Base-by-base conservation (phyloP, 1,140 invertebrate genomes). In the Apis dorsata region DNA sequence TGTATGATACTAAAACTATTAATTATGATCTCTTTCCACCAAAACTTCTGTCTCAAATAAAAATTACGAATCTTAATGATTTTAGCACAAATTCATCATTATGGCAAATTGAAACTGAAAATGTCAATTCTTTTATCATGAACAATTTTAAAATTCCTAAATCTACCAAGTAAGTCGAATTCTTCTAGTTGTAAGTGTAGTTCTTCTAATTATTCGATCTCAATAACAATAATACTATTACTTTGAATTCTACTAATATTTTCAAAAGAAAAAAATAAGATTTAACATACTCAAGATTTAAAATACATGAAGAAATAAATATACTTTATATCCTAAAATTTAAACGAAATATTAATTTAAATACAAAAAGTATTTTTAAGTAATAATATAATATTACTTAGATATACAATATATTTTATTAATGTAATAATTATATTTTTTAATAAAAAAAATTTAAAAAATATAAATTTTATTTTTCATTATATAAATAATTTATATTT, bases 1-100 rank as follows among this genome's bases (percentile, higher is more conserved):
- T 90, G 79, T 86, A 90, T 24, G 90, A 87, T 8, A 83, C 80
- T 4, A 89, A 65, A 34, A 91, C 91, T 4, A 65, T 90, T 21
- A 92, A 81, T 82, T 91, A 89, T 53, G 84, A 91, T 70, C 44
- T 53, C 12, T 4, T 81, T 0, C 55, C 70, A 9, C 63, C 13
- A 13, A 57, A 83, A 28, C 60, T 86, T 51, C 65, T 73, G 5
- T 44, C 28, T 13, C 70, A 65, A 9, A 62, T 85, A 0, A 81
- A 74, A 60, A 55, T 2, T 1, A 60, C 68, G 10, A 74, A 51
- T 57, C 74, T 90, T 49, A 90, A 74, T 49, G 86, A 85, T 1
- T 86, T 65, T 59, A 79, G 24, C 4, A 34, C 28, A 68, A 24
- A 21, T 53, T 66, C 65, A 4, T 53, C 53, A 2, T 62, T 9